Percentiles rank a stretch among this genome's conserved stretches.
Evolutionary conservation across 2,797 vertebrate species (phyloP).

Genomic region (Microcaecilia unicolor): DNA sequence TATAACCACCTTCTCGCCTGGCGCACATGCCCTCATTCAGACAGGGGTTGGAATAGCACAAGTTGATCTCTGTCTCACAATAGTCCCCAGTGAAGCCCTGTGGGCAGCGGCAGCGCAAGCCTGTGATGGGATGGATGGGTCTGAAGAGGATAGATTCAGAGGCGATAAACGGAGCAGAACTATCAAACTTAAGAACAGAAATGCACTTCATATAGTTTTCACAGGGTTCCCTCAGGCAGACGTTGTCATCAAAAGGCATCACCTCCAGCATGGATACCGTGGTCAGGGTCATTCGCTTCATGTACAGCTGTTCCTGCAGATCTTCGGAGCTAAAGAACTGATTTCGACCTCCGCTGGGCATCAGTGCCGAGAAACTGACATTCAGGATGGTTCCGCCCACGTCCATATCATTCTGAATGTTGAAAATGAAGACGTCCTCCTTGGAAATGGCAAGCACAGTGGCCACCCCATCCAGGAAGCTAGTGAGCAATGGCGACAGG

Average conservation of each 20-base stretch:
- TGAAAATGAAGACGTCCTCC: slow-evolving; percentile 92
- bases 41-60: slow-evolving; percentile 96
- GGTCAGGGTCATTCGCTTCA: slow-evolving; percentile 82
- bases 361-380: slow-evolving; percentile 84
- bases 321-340: slow-evolving; percentile 91
- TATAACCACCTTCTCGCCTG: slow-evolving; percentile 86
- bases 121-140: slow-evolving; percentile 90
- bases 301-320: slow-evolving; percentile 93
- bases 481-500: slow-evolving; percentile 79
- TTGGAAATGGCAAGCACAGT: slow-evolving; percentile 80
- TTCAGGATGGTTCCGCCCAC: slow-evolving; percentile 79
- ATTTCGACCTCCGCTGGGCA: slow-evolving; percentile 51
- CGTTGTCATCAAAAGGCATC: slow-evolving; percentile 93
- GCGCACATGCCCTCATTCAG: slow-evolving; percentile 82
- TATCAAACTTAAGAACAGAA: slow-evolving; percentile 92
- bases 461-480: slow-evolving; percentile 89
- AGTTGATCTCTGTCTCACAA: slow-evolving; percentile 93
- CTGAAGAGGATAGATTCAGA: slow-evolving; percentile 88
- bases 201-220: slow-evolving; percentile 99
- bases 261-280: slow-evolving; percentile 88
- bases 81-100: slow-evolving; percentile 94
- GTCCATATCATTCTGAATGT: slow-evolving; percentile 89
- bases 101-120: slow-evolving; percentile 90
- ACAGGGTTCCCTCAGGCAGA: slow-evolving; percentile 92
- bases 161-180: slow-evolving; percentile 89